Evolutionary conservation across 2,113 vertebrate species (phyloP), one percentile per base, ranked within the genome.

Genomic region (Diadophis punctatus): DNA sequence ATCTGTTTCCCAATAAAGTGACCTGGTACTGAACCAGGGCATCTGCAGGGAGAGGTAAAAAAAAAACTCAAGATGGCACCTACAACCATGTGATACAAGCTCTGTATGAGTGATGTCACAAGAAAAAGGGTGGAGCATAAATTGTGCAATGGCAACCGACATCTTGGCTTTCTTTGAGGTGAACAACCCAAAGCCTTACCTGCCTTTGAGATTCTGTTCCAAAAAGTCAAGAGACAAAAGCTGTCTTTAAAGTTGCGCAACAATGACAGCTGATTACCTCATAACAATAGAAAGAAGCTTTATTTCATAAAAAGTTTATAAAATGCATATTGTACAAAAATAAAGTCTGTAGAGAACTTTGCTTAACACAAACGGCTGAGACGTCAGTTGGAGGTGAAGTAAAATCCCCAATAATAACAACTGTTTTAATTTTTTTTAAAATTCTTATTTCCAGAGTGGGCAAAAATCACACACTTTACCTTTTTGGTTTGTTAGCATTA

Each of bases 241-340:
- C 25, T n/a, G 39, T 2, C 49, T n/a, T 14, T 18, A 86, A 91
- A 0, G 74, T 8, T 4, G 16, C 30, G 6, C 52, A 94, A 89
- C 53, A 91, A 92, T 39, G 84, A 92, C 16, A 89, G 48, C 63
- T 12, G 55, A 92, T 86, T 92, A 74, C 34, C 87, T 95, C 88
- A 63, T 91, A 98, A 97, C 98, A 95, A 98, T 99, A 99, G 98
- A 99, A 99, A 99, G 97, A 97, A 98, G 96, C 98, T 99, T 99
- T 99, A 99, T 99, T 98, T 98, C 98, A 98, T 99, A 99, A 99
- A 98, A 99, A 99, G 98, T 98, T 90, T 99, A 99, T 99, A 99
- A 99, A 99, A 99, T 98, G 98, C 98, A 98, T 99, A 99, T 99
- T 98, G 99, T 99, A 99, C 99, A 99, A 99, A 99, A 99, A 99